Base-by-base conservation (phyloP, 2,888 invertebrate genomes). In the Andrena minutula region DNA sequence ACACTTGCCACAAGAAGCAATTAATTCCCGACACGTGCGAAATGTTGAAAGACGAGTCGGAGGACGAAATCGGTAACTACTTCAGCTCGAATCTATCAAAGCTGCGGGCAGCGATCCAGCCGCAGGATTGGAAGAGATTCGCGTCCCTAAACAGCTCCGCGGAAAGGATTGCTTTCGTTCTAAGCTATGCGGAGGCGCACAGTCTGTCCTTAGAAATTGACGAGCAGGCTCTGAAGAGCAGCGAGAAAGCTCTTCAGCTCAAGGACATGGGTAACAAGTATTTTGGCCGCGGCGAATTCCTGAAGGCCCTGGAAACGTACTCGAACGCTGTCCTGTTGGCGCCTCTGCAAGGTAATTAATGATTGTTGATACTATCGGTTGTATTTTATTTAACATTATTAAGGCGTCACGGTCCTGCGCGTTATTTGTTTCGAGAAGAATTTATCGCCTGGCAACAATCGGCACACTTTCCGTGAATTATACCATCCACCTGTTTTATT, bases 201-300 rank as follows among this genome's bases (percentile, higher is more conserved):
- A 88, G 92, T 89, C 90, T 95, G 90, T 93, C 95, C 84, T 88
- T 96, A 92, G 94, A 95, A 93, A 94, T 95, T 93, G 91, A 94
- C 90, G 92, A 94, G 83, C 93, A 94, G 93, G 93, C 94, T 94
- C 94, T 94, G 79, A 96, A 97, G 93, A 95, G 95, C 92, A 91
- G 94, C 7, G 94, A 95, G 75, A 94, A 95, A 89, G 96, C 97
- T 8, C 94, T 95, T n/a, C 94, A 94, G 80, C 94, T 96, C 49
- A 97, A 98, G 94, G 95, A 96, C 87, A 95, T 95, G 78, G 98
- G 97, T 2, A 98, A 97, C 90, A 94, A 95, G 80, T 96, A 95
- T 5, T 98, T 97, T 89, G 96, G 96, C 86, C 95, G 95, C 87
- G 96, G 96, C 71, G 95, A 97, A 86, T 97, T 96, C 95, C 91